Evolutionary conservation across 2,113 vertebrate species (phyloP).

Genomic region (Campylomormyrus numenius): DNA sequence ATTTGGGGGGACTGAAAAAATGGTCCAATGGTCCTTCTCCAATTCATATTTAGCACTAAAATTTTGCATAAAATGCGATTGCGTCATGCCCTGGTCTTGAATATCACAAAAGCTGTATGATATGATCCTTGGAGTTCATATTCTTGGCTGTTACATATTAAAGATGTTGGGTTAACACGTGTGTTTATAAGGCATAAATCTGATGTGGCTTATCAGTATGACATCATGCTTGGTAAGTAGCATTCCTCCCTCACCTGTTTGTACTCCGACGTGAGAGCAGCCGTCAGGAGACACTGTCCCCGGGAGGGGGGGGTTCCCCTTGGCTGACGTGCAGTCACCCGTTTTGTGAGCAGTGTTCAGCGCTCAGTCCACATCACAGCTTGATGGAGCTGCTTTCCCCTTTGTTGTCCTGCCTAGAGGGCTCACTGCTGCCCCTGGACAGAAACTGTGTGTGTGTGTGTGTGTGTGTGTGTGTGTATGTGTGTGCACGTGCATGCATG

Average conservation of each 20-base stretch:
- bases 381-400: background rate
- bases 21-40: background rate
- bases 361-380: background rate
- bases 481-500: accelerated
- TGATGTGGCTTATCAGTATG: background rate
- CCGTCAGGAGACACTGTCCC: background rate
- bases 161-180: background rate
- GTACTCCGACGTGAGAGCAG: background rate
- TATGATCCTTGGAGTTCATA: background rate
- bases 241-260: background rate
- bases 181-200: background rate
- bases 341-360: background rate
- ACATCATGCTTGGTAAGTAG: background rate
- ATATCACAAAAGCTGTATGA: background rate
- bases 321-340: background rate
- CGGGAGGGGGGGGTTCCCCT: background rate
- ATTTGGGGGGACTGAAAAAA: background rate
- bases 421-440: background rate
- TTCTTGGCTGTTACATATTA: background rate
- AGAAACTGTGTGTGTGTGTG: background rate
- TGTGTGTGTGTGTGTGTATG: background rate
- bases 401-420: background rate
- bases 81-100: background rate
- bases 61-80: background rate
- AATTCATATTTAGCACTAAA: background rate